Evolutionary conservation across 1,140 invertebrate species (phyloP), one percentile per base, ranked within the genome.

Genomic region (Lerema accius): DNA sequence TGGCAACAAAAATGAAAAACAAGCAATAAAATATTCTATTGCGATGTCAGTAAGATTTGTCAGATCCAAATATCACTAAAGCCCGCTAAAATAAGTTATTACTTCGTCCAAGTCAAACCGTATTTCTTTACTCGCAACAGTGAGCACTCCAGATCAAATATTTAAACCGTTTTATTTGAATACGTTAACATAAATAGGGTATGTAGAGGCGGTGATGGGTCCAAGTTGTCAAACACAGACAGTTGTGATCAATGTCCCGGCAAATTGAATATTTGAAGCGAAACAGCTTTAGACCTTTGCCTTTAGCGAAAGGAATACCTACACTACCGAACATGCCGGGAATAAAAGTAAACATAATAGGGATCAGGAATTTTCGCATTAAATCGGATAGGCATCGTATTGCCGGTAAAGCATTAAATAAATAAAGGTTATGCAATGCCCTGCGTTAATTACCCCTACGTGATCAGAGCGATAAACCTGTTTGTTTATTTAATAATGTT

Each of bases 241-340:
- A 65, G 66, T 62, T 76, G 69, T 75, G 75, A 76, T 76, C 77
- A 80, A 80, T 77, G 74, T 80, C 67, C 72, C 72, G 72, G 73
- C 69, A 80, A 77, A 80, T 77, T 77, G 70, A 80, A 75, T 75
- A 75, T 73, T 73, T 65, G 59, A 48, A 63, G 48, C 55, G 40
- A 43, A 56, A 56, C 35, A 53, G 35, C 49, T 23, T 53, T 53
- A 16, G 49, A 39, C 35, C 35, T 53, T 17, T 53, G 46, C 23
- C 49, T 11, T 40, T 40, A 35, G 49, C 14, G 15, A 48, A 17
- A 26, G n/a, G 17, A 23, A 23, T 11, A 42, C n/a, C 10, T 39
- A 37, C 48, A n/a, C n/a, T 37, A 9, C 43, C 26, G 11, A 49
- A 53, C 16, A 35, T 40, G 10, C 39, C 26, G 23, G 16, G 35